A percentile compares a stretch with the other conserved stretches of the same genome.
Evolutionary conservation across 2,888 invertebrate species (phyloP).

Genomic region (Pammene fasciana): DNA sequence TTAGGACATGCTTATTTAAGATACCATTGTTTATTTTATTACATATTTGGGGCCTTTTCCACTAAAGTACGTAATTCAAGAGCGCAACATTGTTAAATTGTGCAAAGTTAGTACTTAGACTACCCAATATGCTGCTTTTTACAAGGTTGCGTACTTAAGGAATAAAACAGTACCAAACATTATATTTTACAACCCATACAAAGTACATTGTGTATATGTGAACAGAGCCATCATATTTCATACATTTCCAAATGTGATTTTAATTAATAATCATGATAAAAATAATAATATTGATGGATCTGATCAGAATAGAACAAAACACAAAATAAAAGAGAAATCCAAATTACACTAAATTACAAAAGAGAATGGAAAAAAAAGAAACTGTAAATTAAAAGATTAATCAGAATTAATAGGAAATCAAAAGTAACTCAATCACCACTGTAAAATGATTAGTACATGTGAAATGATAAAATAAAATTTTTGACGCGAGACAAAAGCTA

Average conservation of each 20-base stretch:
- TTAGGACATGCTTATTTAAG: not conserved
- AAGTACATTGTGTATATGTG: conserved; percentile 9
- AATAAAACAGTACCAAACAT: conserved; percentile 10
- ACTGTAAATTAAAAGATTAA: conserved; percentile 29
- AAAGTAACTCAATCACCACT: conserved; percentile 37
- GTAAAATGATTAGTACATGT: conserved; percentile 34
- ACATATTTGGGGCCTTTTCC: conserved; percentile 12
- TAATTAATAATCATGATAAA: too few relatives aligned
- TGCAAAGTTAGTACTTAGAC: not conserved
- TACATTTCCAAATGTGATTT: not conserved
- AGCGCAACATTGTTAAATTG: conserved; percentile 1
- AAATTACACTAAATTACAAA: conserved; percentile 27
- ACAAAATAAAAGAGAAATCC: conserved; percentile 18
- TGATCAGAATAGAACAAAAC: conserved; percentile 25
- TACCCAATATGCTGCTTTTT: not conserved
- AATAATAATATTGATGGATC: conserved; percentile 11
- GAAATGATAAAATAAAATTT: conserved; percentile 19
- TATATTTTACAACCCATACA: conserved; percentile 20
- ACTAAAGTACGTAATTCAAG: conserved; percentile 3
- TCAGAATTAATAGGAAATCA: conserved; percentile 27
- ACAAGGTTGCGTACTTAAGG: conserved; percentile 9
- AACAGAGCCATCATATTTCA: conserved; percentile 18
- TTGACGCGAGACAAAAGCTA: conserved; percentile 42
- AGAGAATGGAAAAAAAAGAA: conserved; percentile 5
- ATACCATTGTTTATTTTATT: not conserved